phyloP scores from a whole-genome alignment of 37 sponge, comb jelly and placozoan genomes.

The Halisarca cf. caerulea region DNA sequence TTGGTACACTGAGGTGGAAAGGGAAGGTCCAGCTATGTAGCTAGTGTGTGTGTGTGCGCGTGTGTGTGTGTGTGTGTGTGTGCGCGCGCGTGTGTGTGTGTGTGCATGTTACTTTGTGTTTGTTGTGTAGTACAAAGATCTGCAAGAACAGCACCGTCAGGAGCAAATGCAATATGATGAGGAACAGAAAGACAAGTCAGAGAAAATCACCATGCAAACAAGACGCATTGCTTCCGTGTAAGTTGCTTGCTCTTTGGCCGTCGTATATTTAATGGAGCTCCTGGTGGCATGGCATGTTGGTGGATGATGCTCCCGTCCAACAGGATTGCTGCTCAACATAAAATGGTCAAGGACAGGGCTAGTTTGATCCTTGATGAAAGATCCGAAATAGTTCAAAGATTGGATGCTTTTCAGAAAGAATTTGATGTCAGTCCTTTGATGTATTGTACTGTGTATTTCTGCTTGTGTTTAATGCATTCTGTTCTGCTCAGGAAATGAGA shows the following conservation, averaged over 20 bases:
- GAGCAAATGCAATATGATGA: not conserved
- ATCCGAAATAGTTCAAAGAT: not conserved
- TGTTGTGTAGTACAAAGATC: not conserved
- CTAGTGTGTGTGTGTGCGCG: conserved; percentile 19
- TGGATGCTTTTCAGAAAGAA: not conserved
- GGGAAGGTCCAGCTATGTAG: no score
- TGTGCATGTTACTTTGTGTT: not conserved
- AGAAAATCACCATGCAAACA: not conserved
- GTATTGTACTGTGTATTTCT: not conserved
- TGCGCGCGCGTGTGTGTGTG: conserved; percentile 25
- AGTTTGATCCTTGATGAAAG: not conserved
- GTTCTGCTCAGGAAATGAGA: not conserved
- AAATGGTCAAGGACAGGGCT: not conserved
- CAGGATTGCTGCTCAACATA: no score
- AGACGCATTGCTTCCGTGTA: not conserved
- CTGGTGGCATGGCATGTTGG: no score
- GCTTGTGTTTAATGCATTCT: not conserved
- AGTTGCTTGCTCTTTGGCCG: no score
- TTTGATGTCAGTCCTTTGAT: conserved; percentile 16
- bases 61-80: conserved; percentile 19
- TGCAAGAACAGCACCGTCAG: not conserved
- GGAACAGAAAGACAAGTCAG: not conserved
- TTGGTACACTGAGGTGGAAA: no score
- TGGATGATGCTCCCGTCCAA: not conserved
- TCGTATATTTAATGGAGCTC: no score